phyloP scores from a whole-genome alignment of 2,888 invertebrate genomes.

The Caenorhabditis sp. region DNA sequence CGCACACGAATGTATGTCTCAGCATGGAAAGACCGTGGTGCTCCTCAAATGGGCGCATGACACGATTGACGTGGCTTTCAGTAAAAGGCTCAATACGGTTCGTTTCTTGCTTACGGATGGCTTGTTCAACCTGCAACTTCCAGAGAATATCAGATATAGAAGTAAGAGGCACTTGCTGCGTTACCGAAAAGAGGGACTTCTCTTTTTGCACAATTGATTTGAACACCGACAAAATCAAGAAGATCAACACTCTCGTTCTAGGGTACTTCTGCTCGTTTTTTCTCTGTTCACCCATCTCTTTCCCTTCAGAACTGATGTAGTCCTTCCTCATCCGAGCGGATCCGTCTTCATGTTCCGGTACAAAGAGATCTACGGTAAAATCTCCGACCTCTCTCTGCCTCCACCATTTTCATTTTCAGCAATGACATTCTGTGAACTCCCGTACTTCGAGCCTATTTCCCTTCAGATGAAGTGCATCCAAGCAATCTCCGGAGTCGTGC shows the following conservation, averaged over 20 bases:
- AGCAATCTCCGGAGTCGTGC: conserved; percentile 3
- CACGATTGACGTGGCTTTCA: conserved; percentile 16
- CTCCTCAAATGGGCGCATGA: conserved; percentile 7
- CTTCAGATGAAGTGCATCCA: conserved; percentile 37
- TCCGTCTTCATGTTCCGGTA: conserved; percentile 48
- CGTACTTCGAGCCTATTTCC: conserved; percentile 32
- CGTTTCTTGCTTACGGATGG: too few relatives aligned
- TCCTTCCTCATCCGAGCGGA: conserved; percentile 37
- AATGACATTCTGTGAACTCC: conserved; percentile 37
- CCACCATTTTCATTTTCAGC: conserved; percentile 2
- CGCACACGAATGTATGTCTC: conserved; percentile 2
- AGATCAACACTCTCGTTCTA: conserved; percentile 7
- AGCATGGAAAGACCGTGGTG: conserved; percentile 25
- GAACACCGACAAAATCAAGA: conserved; percentile 9
- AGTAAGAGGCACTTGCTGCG: conserved; percentile 2
- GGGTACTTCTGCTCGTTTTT: neutral
- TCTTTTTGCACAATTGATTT: conserved; percentile 33
- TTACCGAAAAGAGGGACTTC: neutral
- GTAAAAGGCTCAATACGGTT: conserved; percentile 19
- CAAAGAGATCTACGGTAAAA: conserved; percentile 45
- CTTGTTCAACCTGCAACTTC: too few relatives aligned
- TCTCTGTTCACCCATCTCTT: neutral
- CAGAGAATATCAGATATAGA: conserved; percentile 5
- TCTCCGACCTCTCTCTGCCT: neutral
- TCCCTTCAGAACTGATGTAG: conserved; percentile 49